These are phyloP conservation scores for Anguilla rostrata DNA, from an alignment of 2,113 vertebrate species.

Conservation along the genomic window DNA sequence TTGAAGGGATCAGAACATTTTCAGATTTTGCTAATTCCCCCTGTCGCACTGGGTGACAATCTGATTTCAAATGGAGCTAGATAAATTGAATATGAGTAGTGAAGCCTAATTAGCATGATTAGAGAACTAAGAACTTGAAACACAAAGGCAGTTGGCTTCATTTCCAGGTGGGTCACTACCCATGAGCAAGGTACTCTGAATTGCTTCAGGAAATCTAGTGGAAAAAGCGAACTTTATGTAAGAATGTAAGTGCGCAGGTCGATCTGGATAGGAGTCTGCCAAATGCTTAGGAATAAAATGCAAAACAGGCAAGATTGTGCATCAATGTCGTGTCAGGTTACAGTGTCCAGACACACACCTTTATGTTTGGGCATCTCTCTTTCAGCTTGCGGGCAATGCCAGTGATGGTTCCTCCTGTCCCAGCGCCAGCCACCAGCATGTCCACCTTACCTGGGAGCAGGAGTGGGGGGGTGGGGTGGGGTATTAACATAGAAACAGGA, in stretches of 20 bases:
- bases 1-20: neutral
- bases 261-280: no score
- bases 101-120: no score
- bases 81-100: no score
- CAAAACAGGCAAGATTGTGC: neutral
- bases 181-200: no score
- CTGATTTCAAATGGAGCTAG: neutral
- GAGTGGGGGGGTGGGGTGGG: neutral
- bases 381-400: conserved; percentile 92
- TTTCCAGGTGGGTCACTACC: no score
- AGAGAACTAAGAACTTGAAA: no score
- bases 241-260: no score
- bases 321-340: neutral
- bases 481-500: neutral
- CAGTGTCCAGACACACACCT: conserved; percentile 65
- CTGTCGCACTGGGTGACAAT: neutral
- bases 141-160: no score
- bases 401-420: conserved; percentile 94
- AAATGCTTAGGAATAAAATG: no score
- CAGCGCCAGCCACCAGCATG: conserved; percentile 87
- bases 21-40: no score
- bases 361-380: conserved; percentile 87
- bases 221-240: no score
- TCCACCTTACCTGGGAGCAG: conserved; percentile 80
- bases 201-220: no score